Conservation (phyloP, 2,888 invertebrate species). For the Macrophya annulata region DNA sequence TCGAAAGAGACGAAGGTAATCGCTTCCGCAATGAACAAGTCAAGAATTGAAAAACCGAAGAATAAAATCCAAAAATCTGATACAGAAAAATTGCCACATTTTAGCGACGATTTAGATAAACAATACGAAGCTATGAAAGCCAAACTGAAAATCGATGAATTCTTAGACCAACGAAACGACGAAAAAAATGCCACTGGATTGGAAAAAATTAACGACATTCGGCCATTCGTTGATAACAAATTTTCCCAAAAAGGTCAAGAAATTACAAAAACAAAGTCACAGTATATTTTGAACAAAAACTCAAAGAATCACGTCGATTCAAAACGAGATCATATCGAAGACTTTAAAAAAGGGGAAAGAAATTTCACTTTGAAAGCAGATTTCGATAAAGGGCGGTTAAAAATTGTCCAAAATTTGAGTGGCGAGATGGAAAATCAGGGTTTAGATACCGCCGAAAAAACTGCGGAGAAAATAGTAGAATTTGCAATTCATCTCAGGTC, state of each 20-base stretch:
- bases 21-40: background rate
- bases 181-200: background rate
- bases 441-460: conserved; percentile 51
- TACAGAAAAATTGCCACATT: background rate
- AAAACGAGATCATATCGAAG: background rate
- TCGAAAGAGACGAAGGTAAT: background rate
- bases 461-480: conserved; percentile 63
- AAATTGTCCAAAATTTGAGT: background rate
- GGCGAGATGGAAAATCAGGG: background rate
- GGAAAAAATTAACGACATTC: background rate
- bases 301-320: background rate
- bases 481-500: conserved; percentile 60
- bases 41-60: background rate
- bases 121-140: conserved; percentile 19
- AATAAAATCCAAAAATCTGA: background rate
- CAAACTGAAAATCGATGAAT: conserved; percentile 45
- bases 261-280: background rate
- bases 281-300: background rate
- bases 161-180: conserved; percentile 15
- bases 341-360: background rate
- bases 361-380: background rate
- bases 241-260: background rate
- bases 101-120: conserved; percentile 28
- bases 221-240: too few species aligned
- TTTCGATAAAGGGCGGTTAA: background rate